Conservation (phyloP, 2,797 vertebrate genomes). For the Sebastes vulpes region DNA sequence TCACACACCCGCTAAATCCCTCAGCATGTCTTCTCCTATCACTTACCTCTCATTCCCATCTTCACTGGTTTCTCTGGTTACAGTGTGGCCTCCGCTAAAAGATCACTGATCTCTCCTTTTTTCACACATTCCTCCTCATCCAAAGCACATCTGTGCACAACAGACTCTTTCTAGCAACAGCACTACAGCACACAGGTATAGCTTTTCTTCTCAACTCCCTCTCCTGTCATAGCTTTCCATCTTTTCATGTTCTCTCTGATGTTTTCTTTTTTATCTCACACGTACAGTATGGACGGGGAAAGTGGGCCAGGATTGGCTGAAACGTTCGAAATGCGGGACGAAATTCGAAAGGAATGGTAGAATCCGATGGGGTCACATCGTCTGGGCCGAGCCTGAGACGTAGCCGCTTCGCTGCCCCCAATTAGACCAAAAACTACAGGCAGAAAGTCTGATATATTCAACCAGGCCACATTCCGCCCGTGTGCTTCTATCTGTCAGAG, state of each 20-base stretch:
- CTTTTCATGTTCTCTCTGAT: slow-evolving; percentile 31
- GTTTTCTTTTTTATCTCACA: slow-evolving; percentile 42
- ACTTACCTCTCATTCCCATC: neutral
- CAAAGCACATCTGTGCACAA: neutral
- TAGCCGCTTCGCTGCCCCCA: slow-evolving; percentile 64
- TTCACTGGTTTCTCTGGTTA: slow-evolving; percentile 4
- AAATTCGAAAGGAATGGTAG: slow-evolving; percentile 69
- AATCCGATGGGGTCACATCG: slow-evolving; percentile 68
- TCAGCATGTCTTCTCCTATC: neutral
- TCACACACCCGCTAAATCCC: neutral
- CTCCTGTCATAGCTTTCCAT: slow-evolving; percentile 3
- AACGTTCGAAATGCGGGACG: slow-evolving; percentile 55
- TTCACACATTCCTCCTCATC: neutral
- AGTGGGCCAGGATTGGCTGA: slow-evolving; percentile 63
- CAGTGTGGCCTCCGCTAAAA: neutral
- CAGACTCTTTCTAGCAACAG: neutral
- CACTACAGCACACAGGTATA: neutral
- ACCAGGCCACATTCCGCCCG: slow-evolving; percentile 68
- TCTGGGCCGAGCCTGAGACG: slow-evolving; percentile 65
- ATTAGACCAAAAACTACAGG: slow-evolving; percentile 71
- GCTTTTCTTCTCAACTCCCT: neutral
- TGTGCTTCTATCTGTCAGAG: slow-evolving; percentile 59
- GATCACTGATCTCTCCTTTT: slow-evolving; percentile 8
- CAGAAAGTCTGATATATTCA: slow-evolving; percentile 63
- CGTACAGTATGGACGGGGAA: slow-evolving; percentile 35